These are phyloP conservation scores for Chelon auratus DNA, from an alignment of 2,797 vertebrate species.

Conservation along the genomic window DNA sequence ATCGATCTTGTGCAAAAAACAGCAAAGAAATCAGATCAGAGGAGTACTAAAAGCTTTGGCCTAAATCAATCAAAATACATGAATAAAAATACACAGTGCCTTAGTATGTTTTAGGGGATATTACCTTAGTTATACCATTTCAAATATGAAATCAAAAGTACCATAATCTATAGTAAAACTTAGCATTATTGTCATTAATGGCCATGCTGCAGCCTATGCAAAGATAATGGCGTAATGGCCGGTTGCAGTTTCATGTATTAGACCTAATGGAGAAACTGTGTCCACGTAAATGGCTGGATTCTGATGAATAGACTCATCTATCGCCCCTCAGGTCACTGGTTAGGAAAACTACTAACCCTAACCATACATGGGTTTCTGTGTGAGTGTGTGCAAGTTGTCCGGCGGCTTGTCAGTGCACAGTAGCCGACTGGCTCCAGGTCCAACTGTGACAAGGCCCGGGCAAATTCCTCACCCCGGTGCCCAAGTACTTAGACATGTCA, in stretches of 20 bases:
- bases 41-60: conserved; percentile 83
- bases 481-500: conserved; percentile 82
- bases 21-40: conserved; percentile 80
- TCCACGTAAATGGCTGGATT: conserved; percentile 48
- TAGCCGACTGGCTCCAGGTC: conserved; percentile 84
- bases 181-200: conserved; percentile 64
- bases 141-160: conserved; percentile 73
- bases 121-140: conserved; percentile 71
- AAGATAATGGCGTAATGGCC: conserved; percentile 60
- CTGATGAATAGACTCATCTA: conserved; percentile 48
- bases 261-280: conserved; percentile 39
- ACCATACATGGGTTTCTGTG: conserved; percentile 33
- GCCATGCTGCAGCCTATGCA: conserved; percentile 37
- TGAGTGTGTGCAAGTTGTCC: conserved; percentile 20
- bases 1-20: conserved; percentile 80
- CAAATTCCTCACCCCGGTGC: conserved; percentile 88
- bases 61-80: conserved; percentile 82
- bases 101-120: conserved; percentile 74
- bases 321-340: conserved; percentile 11
- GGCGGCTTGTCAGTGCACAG: conserved; percentile 56
- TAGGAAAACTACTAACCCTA: conserved; percentile 15
- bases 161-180: conserved; percentile 62
- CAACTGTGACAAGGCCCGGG: conserved; percentile 78
- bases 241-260: conserved; percentile 46
- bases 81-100: conserved; percentile 70